Conservation (phyloP, 2,113 vertebrate genomes). For the Apistogramma diplotaenia region DNA sequence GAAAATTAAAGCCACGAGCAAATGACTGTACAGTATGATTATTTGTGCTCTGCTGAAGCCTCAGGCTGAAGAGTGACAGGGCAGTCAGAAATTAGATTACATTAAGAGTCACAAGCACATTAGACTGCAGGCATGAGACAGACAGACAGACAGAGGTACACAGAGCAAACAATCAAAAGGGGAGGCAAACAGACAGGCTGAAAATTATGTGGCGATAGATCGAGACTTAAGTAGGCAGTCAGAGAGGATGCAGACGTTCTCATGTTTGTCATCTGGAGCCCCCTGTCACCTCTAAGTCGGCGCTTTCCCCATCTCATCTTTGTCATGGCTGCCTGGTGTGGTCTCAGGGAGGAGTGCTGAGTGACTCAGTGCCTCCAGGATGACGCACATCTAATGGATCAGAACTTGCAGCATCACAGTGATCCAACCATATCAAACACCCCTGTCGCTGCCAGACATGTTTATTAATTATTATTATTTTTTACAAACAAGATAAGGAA, state of each 20-base stretch:
- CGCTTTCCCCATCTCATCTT: constrained; percentile 12
- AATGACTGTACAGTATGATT: constrained; percentile 28
- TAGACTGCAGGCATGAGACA: constrained; percentile 4
- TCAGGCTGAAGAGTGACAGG: constrained; percentile 9
- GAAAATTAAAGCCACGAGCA: constrained; percentile 56
- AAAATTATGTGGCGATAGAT: constrained; percentile 17
- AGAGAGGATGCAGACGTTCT: constrained; percentile 25
- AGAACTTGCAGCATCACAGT: constrained; percentile 47
- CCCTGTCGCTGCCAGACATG: constrained; percentile 3
- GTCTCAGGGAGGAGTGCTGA: constrained; percentile 14
- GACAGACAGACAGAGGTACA: not conserved
- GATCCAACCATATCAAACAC: constrained; percentile 29
- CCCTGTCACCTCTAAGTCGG: constrained; percentile 29
- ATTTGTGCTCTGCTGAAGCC: constrained; percentile 42
- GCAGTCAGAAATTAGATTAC: constrained; percentile 31
- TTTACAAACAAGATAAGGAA: constrained; percentile 14
- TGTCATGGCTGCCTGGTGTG: constrained; percentile 20
- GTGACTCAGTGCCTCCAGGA: constrained; percentile 56
- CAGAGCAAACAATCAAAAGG: not conserved
- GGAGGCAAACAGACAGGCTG: constrained; percentile 21
- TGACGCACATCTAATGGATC: constrained; percentile 61
- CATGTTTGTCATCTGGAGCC: constrained; percentile 40
- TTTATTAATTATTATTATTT: constrained; percentile 9
- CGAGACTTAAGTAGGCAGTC: constrained; percentile 22
- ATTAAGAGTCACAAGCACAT: constrained; percentile 22